Conservation (phyloP, 2,888 invertebrate species). For the Cantharis rustica region DNA sequence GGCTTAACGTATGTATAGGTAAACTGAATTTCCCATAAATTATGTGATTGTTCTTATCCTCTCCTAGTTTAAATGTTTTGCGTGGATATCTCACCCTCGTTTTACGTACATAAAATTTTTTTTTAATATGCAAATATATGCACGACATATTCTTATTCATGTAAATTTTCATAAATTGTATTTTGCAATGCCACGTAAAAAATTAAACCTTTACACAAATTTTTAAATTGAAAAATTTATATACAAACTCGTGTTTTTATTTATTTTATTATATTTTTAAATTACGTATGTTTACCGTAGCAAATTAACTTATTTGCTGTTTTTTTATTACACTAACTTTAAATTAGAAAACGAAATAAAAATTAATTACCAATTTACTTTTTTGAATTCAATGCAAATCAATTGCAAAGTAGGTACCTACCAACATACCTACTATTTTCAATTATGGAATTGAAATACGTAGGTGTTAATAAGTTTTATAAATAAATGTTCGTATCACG, state of each 20-base stretch:
- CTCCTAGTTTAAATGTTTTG: not conserved
- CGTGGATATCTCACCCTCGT: conserved; percentile 4
- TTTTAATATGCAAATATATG: conserved; percentile 22
- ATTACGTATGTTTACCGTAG: not conserved
- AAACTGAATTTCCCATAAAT: not conserved
- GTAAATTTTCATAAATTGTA: not conserved
- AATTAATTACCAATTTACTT: not conserved
- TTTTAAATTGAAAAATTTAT: not conserved
- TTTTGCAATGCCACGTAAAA: not conserved
- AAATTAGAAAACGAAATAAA: not conserved
- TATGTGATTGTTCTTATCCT: conserved; percentile 1
- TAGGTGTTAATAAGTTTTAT: not conserved
- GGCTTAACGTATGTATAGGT: conserved; percentile 1
- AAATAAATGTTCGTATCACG: not conserved
- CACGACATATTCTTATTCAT: conserved; percentile 12
- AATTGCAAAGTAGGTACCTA: not conserved
- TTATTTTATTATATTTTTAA: not conserved
- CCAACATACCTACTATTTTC: not conserved
- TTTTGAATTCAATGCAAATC: not conserved
- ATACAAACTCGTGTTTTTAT: not conserved
- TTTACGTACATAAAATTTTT: conserved; percentile 14
- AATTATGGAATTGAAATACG: not conserved
- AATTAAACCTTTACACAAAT: not conserved
- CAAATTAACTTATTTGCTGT: not conserved
- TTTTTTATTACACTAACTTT: not conserved